Conservation (phyloP, 2,888 invertebrate species). For the Pseudococcus viburni region DNA sequence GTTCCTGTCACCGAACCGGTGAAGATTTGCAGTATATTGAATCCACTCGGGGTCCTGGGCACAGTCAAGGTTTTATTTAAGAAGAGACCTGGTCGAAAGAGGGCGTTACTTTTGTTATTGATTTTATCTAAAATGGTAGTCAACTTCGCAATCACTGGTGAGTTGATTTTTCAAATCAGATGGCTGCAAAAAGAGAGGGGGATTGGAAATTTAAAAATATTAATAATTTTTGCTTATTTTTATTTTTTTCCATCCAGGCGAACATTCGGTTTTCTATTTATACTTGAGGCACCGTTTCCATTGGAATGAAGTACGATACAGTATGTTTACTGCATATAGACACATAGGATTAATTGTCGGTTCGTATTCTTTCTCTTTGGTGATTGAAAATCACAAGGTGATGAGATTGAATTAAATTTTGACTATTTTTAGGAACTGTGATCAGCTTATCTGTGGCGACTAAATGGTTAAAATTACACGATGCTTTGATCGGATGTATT, state of each 20-base stretch:
- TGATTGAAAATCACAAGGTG: not conserved
- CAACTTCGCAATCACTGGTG: conserved; percentile 20
- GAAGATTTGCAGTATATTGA: not conserved
- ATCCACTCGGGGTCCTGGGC: not conserved
- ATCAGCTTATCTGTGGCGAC: conserved; percentile 68
- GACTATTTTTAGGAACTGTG: conserved; percentile 67
- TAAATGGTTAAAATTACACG: conserved; percentile 68
- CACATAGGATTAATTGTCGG: conserved; percentile 45
- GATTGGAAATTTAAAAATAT: not conserved
- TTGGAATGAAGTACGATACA: conserved; percentile 48
- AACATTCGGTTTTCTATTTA: conserved; percentile 51
- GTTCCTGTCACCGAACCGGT: conserved; percentile 15
- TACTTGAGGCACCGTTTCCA: conserved; percentile 48
- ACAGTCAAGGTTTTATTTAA: conserved; percentile 40
- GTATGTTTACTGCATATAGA: conserved; percentile 31
- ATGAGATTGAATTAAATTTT: not conserved
- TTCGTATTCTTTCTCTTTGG: not conserved
- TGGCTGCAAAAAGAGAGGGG: not conserved
- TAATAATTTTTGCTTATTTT: not conserved
- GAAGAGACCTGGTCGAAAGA: not conserved
- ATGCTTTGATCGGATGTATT: conserved; percentile 68
- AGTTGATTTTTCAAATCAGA: not conserved
- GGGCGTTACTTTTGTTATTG: conserved; percentile 9
- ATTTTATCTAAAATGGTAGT: not conserved
- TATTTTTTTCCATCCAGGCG: not conserved